Evolutionary conservation across 1,140 invertebrate genomes (phyloP).

Genomic region (Lordiphosa stackelbergi): DNA sequence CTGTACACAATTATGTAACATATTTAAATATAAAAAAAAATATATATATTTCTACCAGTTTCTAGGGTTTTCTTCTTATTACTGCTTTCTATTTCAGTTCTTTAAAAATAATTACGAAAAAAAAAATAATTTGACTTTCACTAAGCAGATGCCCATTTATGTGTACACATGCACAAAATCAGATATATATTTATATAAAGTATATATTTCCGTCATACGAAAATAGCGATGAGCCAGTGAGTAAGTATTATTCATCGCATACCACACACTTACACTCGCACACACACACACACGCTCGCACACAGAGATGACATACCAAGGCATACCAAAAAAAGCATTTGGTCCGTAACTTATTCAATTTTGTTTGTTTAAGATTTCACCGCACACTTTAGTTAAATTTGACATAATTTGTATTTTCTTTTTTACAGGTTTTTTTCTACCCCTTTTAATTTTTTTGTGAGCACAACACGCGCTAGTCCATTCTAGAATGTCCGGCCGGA

Average conservation of each 20-base stretch:
- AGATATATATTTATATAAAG: conserved; percentile 16
- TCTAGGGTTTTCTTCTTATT: no score
- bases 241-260: conserved; percentile 54
- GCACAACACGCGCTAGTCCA: conserved; percentile 7
- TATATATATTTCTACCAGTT: no score
- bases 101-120: conserved; percentile 1
- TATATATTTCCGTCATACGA: conserved; percentile 59
- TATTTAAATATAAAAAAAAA: no score
- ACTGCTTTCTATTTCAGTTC: conserved; percentile 10
- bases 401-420: conserved; percentile 40
- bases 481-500: conserved; percentile 28
- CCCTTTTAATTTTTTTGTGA: no score
- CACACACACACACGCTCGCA: conserved; percentile 25
- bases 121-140: background rate
- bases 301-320: conserved; percentile 16
- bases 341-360: conserved; percentile 4
- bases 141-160: conserved; percentile 9
- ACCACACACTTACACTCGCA: conserved; percentile 17
- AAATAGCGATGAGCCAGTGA: conserved; percentile 71
- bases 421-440: conserved; percentile 9
- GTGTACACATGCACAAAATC: conserved; percentile 7
- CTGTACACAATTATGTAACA: no score
- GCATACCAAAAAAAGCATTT: conserved; percentile 13
- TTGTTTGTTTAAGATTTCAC: background rate
- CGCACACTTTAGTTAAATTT: background rate